Evolutionary conservation across 2,888 invertebrate species (phyloP), one percentile per base, ranked within the genome.

Genomic region (Ochropleura plecta): DNA sequence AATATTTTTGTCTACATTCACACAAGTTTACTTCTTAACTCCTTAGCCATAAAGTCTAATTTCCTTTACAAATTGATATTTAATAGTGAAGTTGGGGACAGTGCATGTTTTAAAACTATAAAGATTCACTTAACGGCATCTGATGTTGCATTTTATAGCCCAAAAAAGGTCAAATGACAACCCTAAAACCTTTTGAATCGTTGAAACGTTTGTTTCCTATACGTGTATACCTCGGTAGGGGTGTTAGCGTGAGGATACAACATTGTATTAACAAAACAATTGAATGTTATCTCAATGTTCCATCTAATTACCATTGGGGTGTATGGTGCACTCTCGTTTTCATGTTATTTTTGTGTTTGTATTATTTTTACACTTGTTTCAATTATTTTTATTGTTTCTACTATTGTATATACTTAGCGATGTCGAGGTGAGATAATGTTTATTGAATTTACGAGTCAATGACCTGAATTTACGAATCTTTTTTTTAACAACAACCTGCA

Each of bases 111-210:
- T 65, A 44, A 67, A 80, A 68, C 78, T 62, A 75, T 87, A 81
- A 30, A 81, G 82, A 85, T 78, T 87, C 70, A 84, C 69, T 82
- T 76, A 81, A 70, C 76, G 81, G 48, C 81, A 85, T 87, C 76
- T 64, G 77, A 82, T 79, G 79, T 73, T 81, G 78, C 81, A 81
- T 84, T 86, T 85, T 81, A 84, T 78, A 65, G 55, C 44, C 60
- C 59, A 59, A 78, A 79, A 78, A 73, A 70, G 82, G 82, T 78
- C 78, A 73, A 64, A 46, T 67, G 79, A 81, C 81, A 79, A 69
- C 81, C 72, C 82, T 77, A 72, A 30, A 78, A n/a, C 63, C 20
- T 60, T 63, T 73, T 51, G 12, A 40, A 63, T 60, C 6, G 70
- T 71, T 77, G 60, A 70, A 73, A 30, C 62, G 20, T 70, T 51